Evolutionary conservation across 1,140 invertebrate species (phyloP), one percentile per base, ranked within the genome.

Genomic region (Diorhabda carinulata): DNA sequence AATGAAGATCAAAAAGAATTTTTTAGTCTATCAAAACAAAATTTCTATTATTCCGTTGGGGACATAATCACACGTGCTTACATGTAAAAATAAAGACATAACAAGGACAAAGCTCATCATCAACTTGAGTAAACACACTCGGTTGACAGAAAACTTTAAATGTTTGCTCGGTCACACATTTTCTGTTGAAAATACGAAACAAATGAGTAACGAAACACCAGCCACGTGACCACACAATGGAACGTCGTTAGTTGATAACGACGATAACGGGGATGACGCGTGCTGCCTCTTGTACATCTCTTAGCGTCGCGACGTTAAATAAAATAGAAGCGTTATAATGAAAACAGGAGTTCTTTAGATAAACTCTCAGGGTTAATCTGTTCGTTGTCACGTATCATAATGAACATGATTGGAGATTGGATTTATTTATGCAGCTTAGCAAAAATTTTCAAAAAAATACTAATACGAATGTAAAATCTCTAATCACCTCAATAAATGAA

Each of bases 171-270:
- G 64, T 65, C 64, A 65, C 64, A 65, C 42, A 61, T 57, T 57
- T 57, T 57, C 47, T 7, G 52, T 52, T 42, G 47, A 45, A 65
- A 65, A 65, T 65, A 47, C 64, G 64, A 65, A 65, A 65, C 64
- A 65, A 65, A 65, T 65, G 64, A 65, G 64, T 65, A 65, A 65
- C 64, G 43, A 65, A 57, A 65, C 64, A 65, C 64, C 64, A 65
- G 64, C 64, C 64, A 56, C 64, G 64, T 65, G 64, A 56, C 52
- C 42, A 52, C 47, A 65, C 64, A 65, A 65, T 65, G n/a, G 64
- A 57, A 10, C 64, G 64, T 57, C 64, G 64, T 65, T 57, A 58
- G 47, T 52, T 52, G 47, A 52, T 52, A 52, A 52, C 47, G 47
- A 52, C 47, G 47, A 65, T 65, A 65, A 65, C 64, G 57, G 56